Evolutionary conservation across 2,888 invertebrate genomes (phyloP), one percentile per base, ranked within the genome.

Genomic region (Nomada flava): DNA sequence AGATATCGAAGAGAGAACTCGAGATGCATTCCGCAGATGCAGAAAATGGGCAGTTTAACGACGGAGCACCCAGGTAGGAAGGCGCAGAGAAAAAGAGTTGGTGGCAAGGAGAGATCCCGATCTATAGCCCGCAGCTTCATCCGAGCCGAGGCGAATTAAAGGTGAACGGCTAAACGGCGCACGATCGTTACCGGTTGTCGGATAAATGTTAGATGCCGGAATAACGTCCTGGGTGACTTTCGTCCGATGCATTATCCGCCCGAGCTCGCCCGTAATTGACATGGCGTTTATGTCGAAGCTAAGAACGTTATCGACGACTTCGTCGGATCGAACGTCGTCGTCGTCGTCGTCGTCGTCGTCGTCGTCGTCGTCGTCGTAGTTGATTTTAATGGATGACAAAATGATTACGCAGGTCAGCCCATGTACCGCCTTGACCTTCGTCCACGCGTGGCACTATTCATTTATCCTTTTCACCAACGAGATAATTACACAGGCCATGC

Each of bases 251-350:
- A 82, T 63, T 82, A 80, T 79, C 79, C 63, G 72, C 44, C 36
- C 55, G 52, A 50, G 62, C 62, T 50, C 7, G 72, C 72, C 68
- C 29, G 55, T 80, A 82, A 82, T 81, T 71, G 81, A 74, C 81
- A 52, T 57, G 81, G 70, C 81, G 70, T 70, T 82, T 80, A 71
- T 44, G 81, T 75, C 81, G 70, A 71, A 15, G 60, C 70, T 62
- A 57, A 62, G 75, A 60, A 70, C 75, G 70, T 80, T 74, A 79
- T 73, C 68, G 73, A 23, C 44, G 53, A 64, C 69, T 68, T 59
- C 23, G 50, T 62, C 15, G 47, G 67, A 80, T 79, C 50, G 60
- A 52, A 72, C 65, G 70, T 55, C 72, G 36, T 36, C 36, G 15
- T 0, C 47, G 15, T 47, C 2, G 47, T 3, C 47, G 11, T 44